Evolutionary conservation across 37 sponge, comb jelly and placozoan genomes (phyloP).

Genomic region (Halisarca cf. caerulea): DNA sequence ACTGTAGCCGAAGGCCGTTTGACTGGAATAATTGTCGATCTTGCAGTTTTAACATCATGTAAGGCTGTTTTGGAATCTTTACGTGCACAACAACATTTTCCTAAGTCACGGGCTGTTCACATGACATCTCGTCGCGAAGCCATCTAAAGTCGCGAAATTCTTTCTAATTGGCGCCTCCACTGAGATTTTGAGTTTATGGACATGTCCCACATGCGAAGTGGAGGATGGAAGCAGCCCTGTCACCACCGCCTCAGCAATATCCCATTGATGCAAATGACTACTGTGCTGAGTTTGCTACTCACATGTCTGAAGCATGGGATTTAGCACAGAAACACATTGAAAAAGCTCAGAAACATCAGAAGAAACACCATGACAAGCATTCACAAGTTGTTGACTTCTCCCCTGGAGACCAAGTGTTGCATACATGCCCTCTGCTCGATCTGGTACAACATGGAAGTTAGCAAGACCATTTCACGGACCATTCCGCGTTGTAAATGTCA

Average conservation of each 20-base stretch:
- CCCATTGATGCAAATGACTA: slow-evolving; percentile 1
- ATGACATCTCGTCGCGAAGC: no score
- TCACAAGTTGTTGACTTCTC: not conserved
- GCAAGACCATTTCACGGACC: slow-evolving; percentile 40
- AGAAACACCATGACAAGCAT: slow-evolving; percentile 1
- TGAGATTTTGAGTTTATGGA: no score
- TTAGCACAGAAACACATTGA: not conserved
- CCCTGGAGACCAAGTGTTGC: slow-evolving; percentile 23
- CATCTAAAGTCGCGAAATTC: no score
- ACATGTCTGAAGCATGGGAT: not conserved
- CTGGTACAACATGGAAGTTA: slow-evolving; percentile 27
- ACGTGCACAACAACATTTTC: no score
- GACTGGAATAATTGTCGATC: no score
- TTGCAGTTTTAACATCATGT: no score
- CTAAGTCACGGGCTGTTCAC: no score
- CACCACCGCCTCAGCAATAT: not conserved
- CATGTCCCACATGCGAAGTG: no score
- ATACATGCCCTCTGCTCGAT: not conserved
- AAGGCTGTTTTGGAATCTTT: no score
- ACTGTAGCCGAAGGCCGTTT: no score
- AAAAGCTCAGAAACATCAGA: slow-evolving; percentile 20
- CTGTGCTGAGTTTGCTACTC: not conserved
- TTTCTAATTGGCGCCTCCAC: not conserved
- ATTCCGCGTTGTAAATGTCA: not conserved
- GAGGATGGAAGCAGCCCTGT: not conserved